Evolutionary conservation across 2,113 vertebrate genomes (phyloP).

Genomic region (Erinaceus europaeus): DNA sequence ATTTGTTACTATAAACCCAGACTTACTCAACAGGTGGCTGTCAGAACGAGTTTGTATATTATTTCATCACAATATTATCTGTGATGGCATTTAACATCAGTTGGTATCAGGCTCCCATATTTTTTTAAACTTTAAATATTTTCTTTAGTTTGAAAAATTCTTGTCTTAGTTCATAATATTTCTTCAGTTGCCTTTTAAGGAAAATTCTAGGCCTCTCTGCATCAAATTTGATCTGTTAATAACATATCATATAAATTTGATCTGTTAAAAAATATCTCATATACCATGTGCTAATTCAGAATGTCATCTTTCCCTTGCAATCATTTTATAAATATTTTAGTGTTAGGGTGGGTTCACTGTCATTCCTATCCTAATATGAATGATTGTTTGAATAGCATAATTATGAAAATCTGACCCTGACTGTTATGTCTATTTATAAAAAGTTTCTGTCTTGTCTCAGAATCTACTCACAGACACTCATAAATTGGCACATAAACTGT

Average conservation of each 20-base stretch:
- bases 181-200: constrained; percentile 16
- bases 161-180: not conserved
- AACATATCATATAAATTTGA: too few species aligned
- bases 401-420: not conserved
- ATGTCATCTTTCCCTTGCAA: constrained; percentile 3
- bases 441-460: not conserved
- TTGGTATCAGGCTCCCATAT: not conserved
- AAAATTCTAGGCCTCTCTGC: not conserved
- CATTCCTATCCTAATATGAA: not conserved
- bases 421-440: not conserved
- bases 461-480: not conserved
- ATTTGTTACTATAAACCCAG: not conserved
- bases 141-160: not conserved
- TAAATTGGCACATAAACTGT: not conserved
- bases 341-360: not conserved
- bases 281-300: not conserved
- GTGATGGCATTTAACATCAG: not conserved
- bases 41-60: not conserved
- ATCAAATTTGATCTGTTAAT: constrained; percentile 17
- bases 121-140: not conserved
- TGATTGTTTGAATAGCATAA: not conserved
- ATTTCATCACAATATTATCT: too few species aligned
- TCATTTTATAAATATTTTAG: constrained; percentile 11
- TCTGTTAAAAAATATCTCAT: too few species aligned
- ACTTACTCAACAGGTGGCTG: not conserved